Evolutionary conservation across 92 coral and sea anemone species (phyloP), one percentile per base, ranked within the genome.

Genomic region (Porites rus): DNA sequence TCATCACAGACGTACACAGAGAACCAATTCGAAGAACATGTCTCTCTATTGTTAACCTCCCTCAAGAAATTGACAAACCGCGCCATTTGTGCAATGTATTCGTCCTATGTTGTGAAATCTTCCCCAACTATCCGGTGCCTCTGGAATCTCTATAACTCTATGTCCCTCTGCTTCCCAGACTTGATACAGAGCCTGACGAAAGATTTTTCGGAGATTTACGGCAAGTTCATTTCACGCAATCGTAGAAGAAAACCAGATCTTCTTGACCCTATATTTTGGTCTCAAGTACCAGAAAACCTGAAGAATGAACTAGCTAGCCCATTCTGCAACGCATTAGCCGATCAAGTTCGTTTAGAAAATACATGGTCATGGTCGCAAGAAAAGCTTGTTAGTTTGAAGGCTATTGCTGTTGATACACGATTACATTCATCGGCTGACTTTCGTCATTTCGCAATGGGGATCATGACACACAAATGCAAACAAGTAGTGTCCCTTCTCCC

Each of bases 251-350:
- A 75, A 51, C 92, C 88, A 24, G 92, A 92, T 12, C 69, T 92
- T 50, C 82, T 92, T 2, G 64, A 92, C 8, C 13, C 76, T 0
- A 46, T 52, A 11, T 88, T 87, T 18, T 94, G 98, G 98, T 5
- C 72, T 28, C 72, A 24, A 16, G 87, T 86, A 22, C 98, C 98
- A 9, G 63, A 74, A 17, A 65, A n/a, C 2, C 75, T 94, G 18
- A 85, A 82, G 17, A 72, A 78, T 0, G 69, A 72, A 19, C 74
- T 92, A 18, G 95, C 94, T 6, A 82, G 20, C 67, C 85, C 85
- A 1, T 91, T 91, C 75, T 77, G 87, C 46, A 25, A 88, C 6
- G 86, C 59, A 58, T 31, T 93, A 72, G 60, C 20, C 6, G 51
- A 19, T 1, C 92, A 85, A 53, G 25, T 93, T 21, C 31, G 28